Percentiles rank a stretch among this genome's conserved stretches.
These are phyloP conservation scores for Cinclus mexicanus DNA, from an alignment of 2,113 vertebrate genomes.

Conservation along the genomic window DNA sequence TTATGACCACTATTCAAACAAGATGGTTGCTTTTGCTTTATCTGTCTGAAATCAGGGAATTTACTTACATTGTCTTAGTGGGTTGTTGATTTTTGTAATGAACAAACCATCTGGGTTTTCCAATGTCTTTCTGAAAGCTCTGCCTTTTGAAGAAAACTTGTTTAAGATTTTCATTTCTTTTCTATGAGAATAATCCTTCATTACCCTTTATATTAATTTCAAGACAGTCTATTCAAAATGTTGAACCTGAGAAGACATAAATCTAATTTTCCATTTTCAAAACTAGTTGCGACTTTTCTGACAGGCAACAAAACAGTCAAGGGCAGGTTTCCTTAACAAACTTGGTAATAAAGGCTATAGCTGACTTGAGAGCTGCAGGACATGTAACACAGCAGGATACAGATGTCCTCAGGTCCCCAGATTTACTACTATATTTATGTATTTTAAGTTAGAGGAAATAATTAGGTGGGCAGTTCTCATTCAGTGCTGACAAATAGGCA, in stretches of 20 bases:
- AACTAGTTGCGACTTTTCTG: not conserved
- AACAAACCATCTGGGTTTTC: not conserved
- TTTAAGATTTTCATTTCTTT: not conserved
- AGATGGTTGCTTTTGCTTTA: not conserved
- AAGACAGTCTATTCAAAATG: not conserved
- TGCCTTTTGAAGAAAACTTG: not conserved
- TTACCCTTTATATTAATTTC: not conserved
- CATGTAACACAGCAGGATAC: not conserved
- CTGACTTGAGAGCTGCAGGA: not conserved
- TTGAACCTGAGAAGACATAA: not conserved
- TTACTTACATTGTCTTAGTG: not conserved
- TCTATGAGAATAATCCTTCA: not conserved
- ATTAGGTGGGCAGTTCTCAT: not conserved
- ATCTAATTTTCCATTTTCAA: not conserved
- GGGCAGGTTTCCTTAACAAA: not conserved
- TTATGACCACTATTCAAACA: not conserved
- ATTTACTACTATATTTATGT: not conserved
- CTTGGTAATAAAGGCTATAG: not conserved
- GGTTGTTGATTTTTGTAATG: not conserved
- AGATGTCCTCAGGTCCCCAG: no score
- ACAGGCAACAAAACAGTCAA: not conserved
- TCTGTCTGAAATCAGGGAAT: not conserved
- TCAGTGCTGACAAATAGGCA: not conserved
- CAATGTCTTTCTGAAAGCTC: not conserved
- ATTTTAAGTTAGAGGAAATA: not conserved